These are phyloP conservation scores for Brachyopa scutellaris DNA, from an alignment of 2,888 invertebrate species.

Conservation along the genomic window DNA sequence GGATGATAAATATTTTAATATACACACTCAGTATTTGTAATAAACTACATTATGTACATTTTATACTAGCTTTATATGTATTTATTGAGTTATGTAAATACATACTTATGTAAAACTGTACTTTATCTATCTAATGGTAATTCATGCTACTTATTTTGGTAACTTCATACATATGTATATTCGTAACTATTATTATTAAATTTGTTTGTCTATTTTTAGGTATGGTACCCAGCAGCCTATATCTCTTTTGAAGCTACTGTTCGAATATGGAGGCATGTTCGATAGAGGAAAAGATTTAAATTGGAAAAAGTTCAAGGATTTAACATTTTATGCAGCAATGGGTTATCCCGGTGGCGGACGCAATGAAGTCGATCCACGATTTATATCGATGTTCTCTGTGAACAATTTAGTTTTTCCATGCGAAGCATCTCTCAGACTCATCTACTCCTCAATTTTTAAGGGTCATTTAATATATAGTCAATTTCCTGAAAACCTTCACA, in stretches of 20 bases:
- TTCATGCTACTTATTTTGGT: no score
- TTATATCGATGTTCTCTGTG: constrained; percentile 94
- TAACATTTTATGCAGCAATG: constrained; percentile 91
- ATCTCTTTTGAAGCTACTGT: constrained; percentile 93
- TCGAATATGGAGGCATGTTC: constrained; percentile 94
- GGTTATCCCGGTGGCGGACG: constrained; percentile 94
- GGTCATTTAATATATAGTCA: constrained; percentile 86
- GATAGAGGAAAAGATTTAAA: constrained; percentile 93
- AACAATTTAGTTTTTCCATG: constrained; percentile 94
- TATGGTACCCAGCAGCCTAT: constrained; percentile 98
- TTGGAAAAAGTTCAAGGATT: constrained; percentile 93
- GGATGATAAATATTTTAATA: no score
- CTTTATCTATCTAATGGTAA: no score
- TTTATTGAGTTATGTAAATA: no score
- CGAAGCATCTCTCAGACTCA: constrained; percentile 89
- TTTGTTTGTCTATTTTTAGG: constrained; percentile 72
- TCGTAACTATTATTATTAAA: no score
- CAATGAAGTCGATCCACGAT: constrained; percentile 94
- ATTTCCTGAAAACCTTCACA: constrained; percentile 87
- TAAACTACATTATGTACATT: no score
- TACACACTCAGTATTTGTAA: no score
- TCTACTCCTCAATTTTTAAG: constrained; percentile 90
- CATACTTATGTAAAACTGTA: no score
- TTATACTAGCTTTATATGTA: no score
- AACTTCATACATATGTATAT: no score